Base-by-base conservation (phyloP, 2,797 vertebrate genomes). In the Kryptolebias ocellatus region DNA sequence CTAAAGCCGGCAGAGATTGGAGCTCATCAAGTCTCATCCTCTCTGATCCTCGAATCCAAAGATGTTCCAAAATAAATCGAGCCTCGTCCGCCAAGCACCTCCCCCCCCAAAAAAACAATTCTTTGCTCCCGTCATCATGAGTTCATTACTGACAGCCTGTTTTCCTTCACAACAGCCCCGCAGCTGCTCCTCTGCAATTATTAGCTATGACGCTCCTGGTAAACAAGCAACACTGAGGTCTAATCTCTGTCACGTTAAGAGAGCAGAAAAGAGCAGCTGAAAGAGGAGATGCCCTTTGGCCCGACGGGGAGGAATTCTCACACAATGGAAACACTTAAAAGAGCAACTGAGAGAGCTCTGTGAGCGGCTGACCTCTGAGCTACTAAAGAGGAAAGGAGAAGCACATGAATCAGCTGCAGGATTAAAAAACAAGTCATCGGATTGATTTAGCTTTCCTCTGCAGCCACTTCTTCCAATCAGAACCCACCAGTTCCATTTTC, bases 341-440 rank as follows among this genome's bases (percentile, higher is more conserved):
- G 56, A 27, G 27, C 53, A 73, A 89, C 77, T 86, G 65, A 84
- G 66, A 72, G 17, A 47, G 46, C 46, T 72, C 68, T 86, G 72
- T 89, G 81, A 67, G 74, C 45, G 68, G 68, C 64, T 81, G 78
- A 84, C 80, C 83, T 74, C 68, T 37, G 67, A 72, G 65, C 37
- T 51, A 53, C 64, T 68, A 70, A 31, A 51, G 64, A 82, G 73
- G 67, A 24, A 24, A 51, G 39, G 50, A 65, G 69, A 55, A 53
- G 31, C 60, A 59, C 64, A 79, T 81, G 74, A 80, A 83, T 85
- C 78, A 8, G 20, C 9, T 20, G 61, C 34, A 64, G 29, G 68
- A 29, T 10, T 55, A 62, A 66, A 55, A 66, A 14, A 8, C 6
- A 58, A 39, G 47, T 39, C 29, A 60, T 24, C 53, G 58, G 37